Percentiles rank a stretch among this genome's conserved stretches.
These are phyloP conservation scores for Macropus fuliginosus DNA, from an alignment of 2,797 vertebrate genomes.

Conservation along the genomic window DNA sequence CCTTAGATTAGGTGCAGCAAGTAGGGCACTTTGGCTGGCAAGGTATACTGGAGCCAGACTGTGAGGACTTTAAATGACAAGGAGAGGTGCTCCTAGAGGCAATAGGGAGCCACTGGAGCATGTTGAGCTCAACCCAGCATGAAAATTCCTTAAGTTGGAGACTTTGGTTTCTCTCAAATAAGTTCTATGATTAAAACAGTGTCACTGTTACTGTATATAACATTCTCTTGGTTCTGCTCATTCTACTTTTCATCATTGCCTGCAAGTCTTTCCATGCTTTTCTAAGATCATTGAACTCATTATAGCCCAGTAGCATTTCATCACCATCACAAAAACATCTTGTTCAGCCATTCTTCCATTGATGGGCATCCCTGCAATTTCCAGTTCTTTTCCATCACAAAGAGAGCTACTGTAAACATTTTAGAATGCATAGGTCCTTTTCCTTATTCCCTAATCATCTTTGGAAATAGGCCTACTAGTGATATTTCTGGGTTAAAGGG, in stretches of 20 bases:
- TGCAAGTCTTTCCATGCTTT: neutral
- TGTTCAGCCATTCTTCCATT: neutral
- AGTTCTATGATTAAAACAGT: neutral
- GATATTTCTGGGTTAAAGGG: neutral
- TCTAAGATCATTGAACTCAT: neutral
- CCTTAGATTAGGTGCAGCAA: neutral
- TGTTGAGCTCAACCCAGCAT: conserved; percentile 21
- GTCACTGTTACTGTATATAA: neutral
- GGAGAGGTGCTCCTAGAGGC: neutral
- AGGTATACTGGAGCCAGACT: neutral
- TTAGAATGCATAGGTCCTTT: neutral
- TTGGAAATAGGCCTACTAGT: neutral
- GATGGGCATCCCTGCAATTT: neutral
- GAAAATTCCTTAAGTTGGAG: conserved; percentile 7
- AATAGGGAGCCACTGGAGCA: neutral
- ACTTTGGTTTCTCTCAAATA: neutral
- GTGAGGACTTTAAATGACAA: neutral
- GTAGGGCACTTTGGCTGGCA: neutral
- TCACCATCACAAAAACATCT: neutral
- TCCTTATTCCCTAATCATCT: neutral
- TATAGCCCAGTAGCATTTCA: neutral
- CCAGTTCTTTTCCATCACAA: neutral
- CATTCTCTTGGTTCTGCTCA: neutral
- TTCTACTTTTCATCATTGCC: neutral
- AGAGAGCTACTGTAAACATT: neutral